These are phyloP conservation scores for Epinotia bilunana DNA, from an alignment of 2,888 invertebrate species.

Conservation along the genomic window DNA sequence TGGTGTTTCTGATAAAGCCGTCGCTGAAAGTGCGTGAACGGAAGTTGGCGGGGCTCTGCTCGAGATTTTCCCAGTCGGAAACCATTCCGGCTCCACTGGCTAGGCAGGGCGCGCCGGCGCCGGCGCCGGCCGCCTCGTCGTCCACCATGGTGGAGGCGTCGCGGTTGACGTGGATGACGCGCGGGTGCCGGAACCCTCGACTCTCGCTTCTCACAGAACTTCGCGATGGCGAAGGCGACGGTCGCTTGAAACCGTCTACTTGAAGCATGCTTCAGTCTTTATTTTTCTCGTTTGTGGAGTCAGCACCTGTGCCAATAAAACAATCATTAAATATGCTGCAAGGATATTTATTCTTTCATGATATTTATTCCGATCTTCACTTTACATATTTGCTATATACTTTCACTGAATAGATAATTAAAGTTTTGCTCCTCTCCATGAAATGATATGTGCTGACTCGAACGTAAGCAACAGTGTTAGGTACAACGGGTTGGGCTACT, in stretches of 20 bases:
- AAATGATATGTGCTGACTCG: no score
- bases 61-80: constrained; percentile 65
- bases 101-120: constrained; percentile 52
- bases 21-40: constrained; percentile 81
- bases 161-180: constrained; percentile 80
- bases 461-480: no score
- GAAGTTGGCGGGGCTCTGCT: constrained; percentile 70
- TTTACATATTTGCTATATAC: no score
- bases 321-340: no score
- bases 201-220: constrained; percentile 79
- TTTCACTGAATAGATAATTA: no score
- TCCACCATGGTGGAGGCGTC: constrained; percentile 82
- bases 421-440: no score
- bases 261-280: constrained; percentile 69
- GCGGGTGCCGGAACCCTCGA: constrained; percentile 75
- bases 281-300: constrained; percentile 29
- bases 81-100: constrained; percentile 49
- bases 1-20: constrained; percentile 80
- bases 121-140: constrained; percentile 61
- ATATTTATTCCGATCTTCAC: no score
- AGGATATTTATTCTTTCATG: no score
- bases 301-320: constrained; percentile 18
- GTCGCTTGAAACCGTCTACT: constrained; percentile 75
- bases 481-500: no score
- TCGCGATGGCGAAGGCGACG: constrained; percentile 80